A percentile compares a stretch with the other conserved stretches of the same genome.
Evolutionary conservation across 2,888 invertebrate genomes (phyloP).

Genomic region (Drosophila tripunctata): DNA sequence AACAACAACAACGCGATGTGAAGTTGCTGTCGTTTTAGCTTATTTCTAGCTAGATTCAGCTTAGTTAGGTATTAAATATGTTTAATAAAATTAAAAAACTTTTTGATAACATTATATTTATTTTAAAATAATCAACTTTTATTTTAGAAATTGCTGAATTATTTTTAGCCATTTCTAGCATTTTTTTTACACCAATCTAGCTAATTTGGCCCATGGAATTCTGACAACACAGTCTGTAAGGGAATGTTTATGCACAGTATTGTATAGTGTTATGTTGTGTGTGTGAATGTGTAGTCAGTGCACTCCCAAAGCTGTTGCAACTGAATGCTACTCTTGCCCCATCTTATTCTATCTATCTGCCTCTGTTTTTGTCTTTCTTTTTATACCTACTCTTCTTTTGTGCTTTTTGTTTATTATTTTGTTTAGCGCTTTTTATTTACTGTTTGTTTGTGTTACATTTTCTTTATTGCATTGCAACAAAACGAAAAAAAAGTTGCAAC

Average conservation of each 20-base stretch:
- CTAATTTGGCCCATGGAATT: too few relatives aligned
- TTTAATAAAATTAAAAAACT: too few relatives aligned
- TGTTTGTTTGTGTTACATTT: slow-evolving; percentile 66
- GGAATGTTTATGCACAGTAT: slow-evolving; percentile 59
- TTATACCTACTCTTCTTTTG: slow-evolving; percentile 5
- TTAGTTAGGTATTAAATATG: too few relatives aligned
- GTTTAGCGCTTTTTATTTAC: slow-evolving; percentile 63
- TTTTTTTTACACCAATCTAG: background rate
- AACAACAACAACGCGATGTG: slow-evolving; percentile 6
- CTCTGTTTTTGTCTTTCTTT: background rate
- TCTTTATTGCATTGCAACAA: slow-evolving; percentile 63
- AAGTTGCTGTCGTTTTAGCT: background rate
- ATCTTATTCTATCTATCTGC: background rate
- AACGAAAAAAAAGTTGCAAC: slow-evolving; percentile 13
- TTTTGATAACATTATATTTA: too few relatives aligned
- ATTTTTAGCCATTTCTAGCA: background rate
- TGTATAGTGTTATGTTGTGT: background rate
- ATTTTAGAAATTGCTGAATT: too few relatives aligned
- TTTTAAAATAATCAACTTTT: too few relatives aligned
- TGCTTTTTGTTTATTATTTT: slow-evolving; percentile 59
- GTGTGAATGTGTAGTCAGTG: slow-evolving; percentile 6
- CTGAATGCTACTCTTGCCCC: background rate
- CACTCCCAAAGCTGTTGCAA: slow-evolving; percentile 31
- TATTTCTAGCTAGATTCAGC: background rate
- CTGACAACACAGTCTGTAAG: slow-evolving; percentile 7